Evolutionary conservation across 2,888 invertebrate genomes (phyloP), one percentile per base, ranked within the genome.

Genomic region (Helicoverpa assulta): DNA sequence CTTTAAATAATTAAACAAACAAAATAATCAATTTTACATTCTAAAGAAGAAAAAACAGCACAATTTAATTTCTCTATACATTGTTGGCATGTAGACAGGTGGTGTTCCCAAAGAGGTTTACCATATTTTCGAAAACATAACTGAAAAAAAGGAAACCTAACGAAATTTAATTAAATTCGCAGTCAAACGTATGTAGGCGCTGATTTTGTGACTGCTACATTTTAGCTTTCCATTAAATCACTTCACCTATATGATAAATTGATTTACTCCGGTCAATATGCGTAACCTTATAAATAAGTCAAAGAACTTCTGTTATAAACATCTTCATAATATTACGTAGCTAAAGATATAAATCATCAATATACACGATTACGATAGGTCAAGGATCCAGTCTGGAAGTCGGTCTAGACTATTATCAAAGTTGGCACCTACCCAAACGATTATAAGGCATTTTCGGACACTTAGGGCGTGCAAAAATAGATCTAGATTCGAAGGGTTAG

Each of bases 361-460:
- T 59, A 43, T 26, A 60, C 18, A 16, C 52, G 62, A 70, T 61
- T 5, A 21, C 19, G 40, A 56, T 40, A 66, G 71, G 74, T 77
- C 79, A 82, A 83, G 76, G 73, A 61, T 63, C 16, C 3, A 55
- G 68, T 71, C 71, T 82, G 61, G 26, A 57, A 67, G 18, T 66
- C 10, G 8, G 78, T 81, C 82, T 81, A 82, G 76, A 69, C 75
- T 67, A 70, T 74, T 61, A 67, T 54, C 55, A 33, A 43, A 10
- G n/a, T 59, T 81, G 82, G 79, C 75, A 70, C 2, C 16, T 18
- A 59, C 52, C 75, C 83, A 82, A 73, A 26, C 26, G 29, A 50
- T 61, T 53, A 47, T 59, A 50, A 51, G 50, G 29, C n/a, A 26
- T 59, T 61, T 52, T 67, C 10, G 5, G 40, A 70, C 8, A 18